Base-by-base conservation (phyloP, 2,113 vertebrate species). In the Asarcornis scutulata region DNA sequence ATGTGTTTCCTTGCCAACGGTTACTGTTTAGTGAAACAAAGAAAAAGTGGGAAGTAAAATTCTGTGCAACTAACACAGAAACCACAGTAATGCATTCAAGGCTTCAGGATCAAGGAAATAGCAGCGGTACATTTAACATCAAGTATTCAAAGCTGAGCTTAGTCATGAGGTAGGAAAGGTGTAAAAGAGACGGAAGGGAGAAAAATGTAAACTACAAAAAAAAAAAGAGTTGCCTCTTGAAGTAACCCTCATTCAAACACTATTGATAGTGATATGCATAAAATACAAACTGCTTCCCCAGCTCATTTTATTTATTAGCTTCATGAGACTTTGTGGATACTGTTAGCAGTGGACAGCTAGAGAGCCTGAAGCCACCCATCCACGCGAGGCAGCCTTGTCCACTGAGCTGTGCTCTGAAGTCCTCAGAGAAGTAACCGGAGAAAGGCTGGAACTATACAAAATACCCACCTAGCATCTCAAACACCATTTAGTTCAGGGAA, bases 1-100 rank as follows among this genome's bases (percentile, higher is more conserved):
- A 98, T 97, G 97, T 95, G 97, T 96, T 89, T 95, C 95, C 93
- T 58, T 95, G 92, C 83, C 89, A 90, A 97, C 52, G 0, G 77
- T 94, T 91, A 92, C 89, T 97, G 93, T 97, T 96, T 93, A 95
- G 88, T 58, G 64, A 83, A 89, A 96, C 94, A 97, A 66, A 79
- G 80, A 68, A 94, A 73, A 80, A 81, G 29, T 42, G 59, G 59
- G 50, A 81, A 85, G 69, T 73, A 56, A 11, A 66, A 93, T 74
- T 83, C 63, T 78, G 21, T 72, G 52, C 7, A 46, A 93, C 86
- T 89, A 89, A 79, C 66, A 59, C 13, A 87, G 67, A 93, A 94
- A 97, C 23, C 53, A 76, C 55, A 85, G 77, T 3, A 75, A 88
- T 31, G 68, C 23, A 63, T 27, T 62, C 68, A 83, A 84, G 88